Evolutionary conservation across 2,888 invertebrate species (phyloP), one percentile per base, ranked within the genome.

Genomic region (Ichneumoninae sp.): DNA sequence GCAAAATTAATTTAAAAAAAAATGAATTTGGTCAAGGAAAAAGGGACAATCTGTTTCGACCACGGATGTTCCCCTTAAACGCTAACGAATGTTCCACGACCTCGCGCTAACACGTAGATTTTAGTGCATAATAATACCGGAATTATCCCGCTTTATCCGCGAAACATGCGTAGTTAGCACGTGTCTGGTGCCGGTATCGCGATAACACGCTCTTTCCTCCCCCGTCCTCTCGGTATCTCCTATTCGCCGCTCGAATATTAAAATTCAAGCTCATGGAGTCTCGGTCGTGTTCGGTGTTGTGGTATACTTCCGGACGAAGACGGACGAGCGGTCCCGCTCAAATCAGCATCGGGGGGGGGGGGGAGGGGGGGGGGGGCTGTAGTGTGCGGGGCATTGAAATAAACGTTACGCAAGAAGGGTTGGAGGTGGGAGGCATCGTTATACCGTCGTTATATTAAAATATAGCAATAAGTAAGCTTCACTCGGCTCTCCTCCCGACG

Each of bases 391-490:
- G 87, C 87, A 88, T 86, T 88, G 89, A 88, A 89, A 89, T 89
- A 90, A 91, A 89, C 86, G 90, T 89, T 47, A 52, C 36, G 86
- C 88, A 83, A 87, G 87, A 87, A 30, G 30, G 30, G 5, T 30
- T 30, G 30, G 5, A 30, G 86, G 86, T 47, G 86, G 86, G 62
- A 83, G 83, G 89, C 88, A 88, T 91, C 90, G 89, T 91, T 91
- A 90, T 89, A 88, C 87, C 90, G 86, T 90, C 91, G 89, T 91
- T 91, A 90, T 91, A 91, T 91, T 90, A 92, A 91, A 91, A 91
- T 90, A 90, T 89, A 89, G 90, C 89, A 91, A 90, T 91, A 90
- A 91, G 89, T 89, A 90, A 90, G 87, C 83, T 87, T 90, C 90
- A 86, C 86, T 90, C 86, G 66, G 80, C 85, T 79, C 79, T 57